Conservation (phyloP, 2,797 vertebrate genomes). For the Pagetopsis macropterus region DNA sequence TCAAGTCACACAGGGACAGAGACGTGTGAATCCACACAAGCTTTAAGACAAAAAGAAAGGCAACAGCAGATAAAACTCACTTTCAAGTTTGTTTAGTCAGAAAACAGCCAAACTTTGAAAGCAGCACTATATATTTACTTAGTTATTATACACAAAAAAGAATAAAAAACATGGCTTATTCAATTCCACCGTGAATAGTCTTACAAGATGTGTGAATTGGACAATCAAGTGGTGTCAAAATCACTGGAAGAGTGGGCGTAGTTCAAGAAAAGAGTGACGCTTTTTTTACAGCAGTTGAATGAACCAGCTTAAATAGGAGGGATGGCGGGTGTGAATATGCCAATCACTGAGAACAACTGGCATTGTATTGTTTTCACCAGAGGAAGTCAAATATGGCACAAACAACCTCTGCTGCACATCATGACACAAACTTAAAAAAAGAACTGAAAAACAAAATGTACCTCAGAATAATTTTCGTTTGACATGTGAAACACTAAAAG, state of each 20-base stretch:
- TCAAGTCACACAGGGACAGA: conserved; percentile 40
- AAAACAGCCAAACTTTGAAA: conserved; percentile 23
- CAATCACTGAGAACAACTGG: conserved; percentile 63
- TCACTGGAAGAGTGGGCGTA: conserved; percentile 44
- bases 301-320: conserved; percentile 45
- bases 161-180: conserved; percentile 31
- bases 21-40: conserved; percentile 26
- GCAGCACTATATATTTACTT: conserved; percentile 27
- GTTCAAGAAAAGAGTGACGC: conserved; percentile 55
- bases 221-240: conserved; percentile 66
- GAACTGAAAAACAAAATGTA: conserved; percentile 14
- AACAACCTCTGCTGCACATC: conserved; percentile 29
- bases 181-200: conserved; percentile 48
- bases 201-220: conserved; percentile 59
- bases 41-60: conserved; percentile 25
- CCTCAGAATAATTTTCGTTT: conserved; percentile 14
- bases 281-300: conserved; percentile 52
- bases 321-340: conserved; percentile 62
- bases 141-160: conserved; percentile 40
- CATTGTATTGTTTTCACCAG: conserved; percentile 42
- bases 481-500: conserved; percentile 12
- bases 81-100: conserved; percentile 33
- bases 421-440: conserved; percentile 44
- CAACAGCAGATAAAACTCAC: conserved; percentile 40
- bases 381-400: conserved; percentile 37